Percentiles rank a stretch among this genome's conserved stretches.
Evolutionary conservation across 2,113 vertebrate species (phyloP).

Genomic region (Hemiscyllium ocellatum): DNA sequence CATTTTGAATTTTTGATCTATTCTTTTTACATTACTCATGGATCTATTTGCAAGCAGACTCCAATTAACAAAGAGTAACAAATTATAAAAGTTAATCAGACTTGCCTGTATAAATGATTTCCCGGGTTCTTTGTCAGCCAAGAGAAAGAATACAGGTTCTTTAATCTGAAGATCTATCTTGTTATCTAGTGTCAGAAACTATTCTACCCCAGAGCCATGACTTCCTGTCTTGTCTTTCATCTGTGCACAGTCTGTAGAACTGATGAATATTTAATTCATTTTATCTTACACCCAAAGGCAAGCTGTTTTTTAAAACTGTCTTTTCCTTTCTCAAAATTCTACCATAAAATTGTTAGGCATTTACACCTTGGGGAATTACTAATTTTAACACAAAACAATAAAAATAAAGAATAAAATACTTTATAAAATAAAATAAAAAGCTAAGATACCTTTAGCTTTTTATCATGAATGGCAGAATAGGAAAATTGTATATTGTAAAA

Average conservation of each 20-base stretch:
- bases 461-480: background rate
- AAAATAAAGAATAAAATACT: background rate
- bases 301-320: background rate
- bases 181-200: constrained; percentile 24
- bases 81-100: background rate
- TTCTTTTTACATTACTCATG: background rate
- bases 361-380: background rate
- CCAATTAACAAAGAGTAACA: background rate
- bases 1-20: background rate
- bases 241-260: background rate
- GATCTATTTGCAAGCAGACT: background rate
- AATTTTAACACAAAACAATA: background rate
- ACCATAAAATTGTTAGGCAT: background rate
- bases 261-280: constrained; percentile 34
- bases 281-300: constrained; percentile 5
- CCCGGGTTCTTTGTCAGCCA: background rate
- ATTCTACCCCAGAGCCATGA: background rate
- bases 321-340: background rate
- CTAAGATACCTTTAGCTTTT: background rate
- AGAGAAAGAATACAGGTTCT: background rate
- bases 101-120: background rate
- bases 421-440: no score
- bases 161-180: constrained; percentile 25
- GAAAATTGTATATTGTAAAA: background rate
- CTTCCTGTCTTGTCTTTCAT: constrained; percentile 15